These are phyloP conservation scores for Lasioglossum leucozonium DNA, from an alignment of 2,888 invertebrate species.

Conservation along the genomic window DNA sequence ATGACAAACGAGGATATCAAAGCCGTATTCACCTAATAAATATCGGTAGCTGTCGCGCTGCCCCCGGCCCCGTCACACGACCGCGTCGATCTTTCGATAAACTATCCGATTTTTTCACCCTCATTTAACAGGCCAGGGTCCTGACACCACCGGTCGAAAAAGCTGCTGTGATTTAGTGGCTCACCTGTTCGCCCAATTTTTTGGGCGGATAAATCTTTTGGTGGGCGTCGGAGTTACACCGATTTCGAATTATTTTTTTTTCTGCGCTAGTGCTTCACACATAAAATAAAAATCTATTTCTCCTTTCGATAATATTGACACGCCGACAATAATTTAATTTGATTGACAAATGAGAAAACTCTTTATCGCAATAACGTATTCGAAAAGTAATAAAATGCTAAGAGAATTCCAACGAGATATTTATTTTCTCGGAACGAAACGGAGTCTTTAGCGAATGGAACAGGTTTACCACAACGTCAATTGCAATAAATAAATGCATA, in stretches of 20 bases:
- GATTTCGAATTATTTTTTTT: neutral
- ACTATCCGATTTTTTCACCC: neutral
- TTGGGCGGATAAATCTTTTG: neutral
- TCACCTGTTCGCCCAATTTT: neutral
- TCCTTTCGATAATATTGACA: too few species aligned
- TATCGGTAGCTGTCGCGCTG: slow-evolving; percentile 24
- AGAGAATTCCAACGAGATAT: too few species aligned
- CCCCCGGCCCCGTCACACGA: neutral
- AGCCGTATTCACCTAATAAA: slow-evolving; percentile 53
- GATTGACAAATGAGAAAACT: too few species aligned
- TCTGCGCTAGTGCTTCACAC: too few species aligned
- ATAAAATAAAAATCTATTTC: too few species aligned
- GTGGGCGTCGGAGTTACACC: neutral
- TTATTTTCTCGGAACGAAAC: too few species aligned
- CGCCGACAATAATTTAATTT: too few species aligned
- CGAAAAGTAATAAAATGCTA: too few species aligned
- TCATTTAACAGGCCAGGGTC: neutral
- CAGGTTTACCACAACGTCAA: too few species aligned
- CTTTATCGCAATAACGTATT: too few species aligned
- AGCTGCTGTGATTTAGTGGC: neutral
- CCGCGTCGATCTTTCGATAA: neutral
- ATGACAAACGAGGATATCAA: slow-evolving; percentile 61
- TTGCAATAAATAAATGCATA: neutral
- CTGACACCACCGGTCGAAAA: neutral
- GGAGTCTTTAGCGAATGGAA: too few species aligned